A percentile compares a stretch with the other conserved stretches of the same genome.
Evolutionary conservation across 2,797 vertebrate genomes (phyloP).

Genomic region (Pampus argenteus): DNA sequence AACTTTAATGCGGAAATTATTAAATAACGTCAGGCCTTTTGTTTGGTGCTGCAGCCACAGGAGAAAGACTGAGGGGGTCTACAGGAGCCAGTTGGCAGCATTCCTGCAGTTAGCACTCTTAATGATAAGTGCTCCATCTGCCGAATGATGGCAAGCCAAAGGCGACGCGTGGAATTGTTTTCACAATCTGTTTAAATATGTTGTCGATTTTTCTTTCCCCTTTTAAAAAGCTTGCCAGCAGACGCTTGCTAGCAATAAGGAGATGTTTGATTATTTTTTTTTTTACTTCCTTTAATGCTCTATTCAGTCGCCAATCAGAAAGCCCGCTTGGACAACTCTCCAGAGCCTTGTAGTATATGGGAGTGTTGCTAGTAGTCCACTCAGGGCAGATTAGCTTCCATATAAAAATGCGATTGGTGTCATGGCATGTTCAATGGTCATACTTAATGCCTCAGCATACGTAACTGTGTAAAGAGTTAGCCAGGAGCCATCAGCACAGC

Average conservation of each 20-base stretch:
- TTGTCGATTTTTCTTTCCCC: slow-evolving; percentile 83
- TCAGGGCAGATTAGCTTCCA: not conserved
- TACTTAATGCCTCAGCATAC: not conserved
- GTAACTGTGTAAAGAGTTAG: not conserved
- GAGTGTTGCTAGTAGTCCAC: not conserved
- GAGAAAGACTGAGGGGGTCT: slow-evolving; percentile 62
- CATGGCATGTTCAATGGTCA: not conserved
- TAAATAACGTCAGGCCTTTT: slow-evolving; percentile 69
- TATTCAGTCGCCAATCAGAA: not conserved
- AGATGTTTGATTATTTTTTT: slow-evolving; percentile 70
- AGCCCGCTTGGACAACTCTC: not conserved
- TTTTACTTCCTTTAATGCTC: slow-evolving; percentile 23
- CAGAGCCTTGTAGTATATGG: not conserved
- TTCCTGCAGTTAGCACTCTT: slow-evolving; percentile 80
- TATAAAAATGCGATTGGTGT: not conserved
- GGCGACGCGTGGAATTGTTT: slow-evolving; percentile 88
- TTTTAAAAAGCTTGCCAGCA: slow-evolving; percentile 68
- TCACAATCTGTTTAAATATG: slow-evolving; percentile 88
- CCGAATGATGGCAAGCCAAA: slow-evolving; percentile 74
- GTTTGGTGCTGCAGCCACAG: slow-evolving; percentile 57
- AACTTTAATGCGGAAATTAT: slow-evolving; percentile 70
- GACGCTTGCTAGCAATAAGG: slow-evolving; percentile 47
- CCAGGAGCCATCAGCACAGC: not conserved
- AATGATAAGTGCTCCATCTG: slow-evolving; percentile 85
- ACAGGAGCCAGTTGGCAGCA: slow-evolving; percentile 77